Percentiles rank a stretch among this genome's conserved stretches.
Conservation (phyloP, 2,797 vertebrate genomes). For the Falco biarmicus region DNA sequence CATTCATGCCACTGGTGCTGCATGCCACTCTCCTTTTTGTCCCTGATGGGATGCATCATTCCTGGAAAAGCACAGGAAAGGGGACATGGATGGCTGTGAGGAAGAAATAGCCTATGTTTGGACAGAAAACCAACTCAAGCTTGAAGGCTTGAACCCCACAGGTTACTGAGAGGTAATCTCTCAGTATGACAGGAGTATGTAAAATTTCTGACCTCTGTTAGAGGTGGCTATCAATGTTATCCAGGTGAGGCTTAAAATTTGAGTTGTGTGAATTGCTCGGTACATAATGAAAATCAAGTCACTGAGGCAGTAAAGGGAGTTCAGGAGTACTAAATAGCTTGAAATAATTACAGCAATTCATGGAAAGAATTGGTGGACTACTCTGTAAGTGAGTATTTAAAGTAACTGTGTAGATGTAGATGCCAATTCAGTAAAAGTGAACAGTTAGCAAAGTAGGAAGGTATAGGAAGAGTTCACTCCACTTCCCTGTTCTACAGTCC, state of each 20-base stretch:
- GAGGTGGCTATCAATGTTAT: neutral
- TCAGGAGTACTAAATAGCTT: neutral
- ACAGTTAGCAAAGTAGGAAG: neutral
- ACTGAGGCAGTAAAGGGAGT: neutral
- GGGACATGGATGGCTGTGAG: too few species aligned
- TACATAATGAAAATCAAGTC: neutral
- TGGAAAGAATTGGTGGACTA: neutral
- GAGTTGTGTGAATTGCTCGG: neutral
- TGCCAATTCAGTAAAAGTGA: neutral
- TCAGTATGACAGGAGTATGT: too few species aligned
- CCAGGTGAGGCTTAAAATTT: neutral
- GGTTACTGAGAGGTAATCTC: too few species aligned
- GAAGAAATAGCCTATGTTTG: neutral
- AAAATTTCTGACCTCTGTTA: neutral
- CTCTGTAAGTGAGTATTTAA: fast-evolving
- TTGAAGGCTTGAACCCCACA: neutral
- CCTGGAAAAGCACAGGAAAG: neutral
- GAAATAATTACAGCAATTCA: neutral
- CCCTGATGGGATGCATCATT: neutral
- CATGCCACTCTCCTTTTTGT: neutral
- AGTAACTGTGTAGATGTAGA: too few species aligned
- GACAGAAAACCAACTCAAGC: neutral
- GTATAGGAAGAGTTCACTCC: neutral
- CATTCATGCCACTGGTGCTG: fast-evolving
- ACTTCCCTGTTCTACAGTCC: neutral